These are phyloP conservation scores for Magallana nippona DNA, from an alignment of 2,888 invertebrate species.

Conservation along the genomic window DNA sequence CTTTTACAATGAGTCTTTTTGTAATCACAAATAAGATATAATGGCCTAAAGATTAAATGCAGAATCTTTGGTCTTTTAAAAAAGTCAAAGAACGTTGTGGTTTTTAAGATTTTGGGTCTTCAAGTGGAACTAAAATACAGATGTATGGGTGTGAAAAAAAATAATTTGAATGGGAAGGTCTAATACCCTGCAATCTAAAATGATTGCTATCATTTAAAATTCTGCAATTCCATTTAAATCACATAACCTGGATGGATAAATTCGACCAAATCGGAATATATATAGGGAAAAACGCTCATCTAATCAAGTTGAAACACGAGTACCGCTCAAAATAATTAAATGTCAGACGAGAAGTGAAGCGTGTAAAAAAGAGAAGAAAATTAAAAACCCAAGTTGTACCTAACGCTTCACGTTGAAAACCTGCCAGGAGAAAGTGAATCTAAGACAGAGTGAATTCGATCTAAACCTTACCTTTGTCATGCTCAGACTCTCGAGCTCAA, in stretches of 20 bases:
- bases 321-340: slow-evolving; percentile 22
- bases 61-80: slow-evolving; percentile 1
- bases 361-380: background rate
- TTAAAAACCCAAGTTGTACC: background rate
- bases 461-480: slow-evolving; percentile 41
- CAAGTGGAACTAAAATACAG: slow-evolving; percentile 6
- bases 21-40: background rate
- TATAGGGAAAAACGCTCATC: background rate
- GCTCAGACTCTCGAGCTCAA: slow-evolving; percentile 39
- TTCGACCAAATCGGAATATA: background rate
- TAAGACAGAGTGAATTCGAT: slow-evolving; percentile 29
- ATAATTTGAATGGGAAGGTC: background rate
- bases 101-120: background rate
- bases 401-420: background rate
- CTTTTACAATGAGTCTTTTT: slow-evolving; percentile 27
- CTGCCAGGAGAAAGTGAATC: slow-evolving; percentile 23
- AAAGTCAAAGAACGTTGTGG: background rate
- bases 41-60: slow-evolving; percentile 12
- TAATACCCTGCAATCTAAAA: background rate
- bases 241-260: background rate
- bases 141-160: too few relatives aligned
- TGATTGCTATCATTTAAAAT: slow-evolving; percentile 24
- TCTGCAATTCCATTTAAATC: background rate
- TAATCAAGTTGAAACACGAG: slow-evolving; percentile 6
- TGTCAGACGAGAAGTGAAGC: slow-evolving; percentile 22